phyloP scores from a whole-genome alignment of 2,888 invertebrate species.

The Subacronicta megacephala region DNA sequence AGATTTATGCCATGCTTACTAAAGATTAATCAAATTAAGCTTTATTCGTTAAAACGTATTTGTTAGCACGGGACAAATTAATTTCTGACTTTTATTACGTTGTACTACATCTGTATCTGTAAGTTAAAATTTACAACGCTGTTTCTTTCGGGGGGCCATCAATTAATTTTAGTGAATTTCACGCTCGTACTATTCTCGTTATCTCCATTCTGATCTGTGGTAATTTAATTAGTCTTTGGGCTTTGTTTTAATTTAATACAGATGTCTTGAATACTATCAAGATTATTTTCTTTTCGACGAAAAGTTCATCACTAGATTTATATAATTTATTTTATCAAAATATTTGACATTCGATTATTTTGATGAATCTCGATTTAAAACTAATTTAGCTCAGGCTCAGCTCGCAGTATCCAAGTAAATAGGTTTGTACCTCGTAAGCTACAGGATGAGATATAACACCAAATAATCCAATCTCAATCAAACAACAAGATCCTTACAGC shows the following conservation, averaged over 20 bases:
- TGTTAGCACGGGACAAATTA: conserved; percentile 70
- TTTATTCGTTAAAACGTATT: conserved; percentile 62
- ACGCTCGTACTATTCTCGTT: conserved; percentile 4
- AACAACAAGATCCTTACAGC: too few species aligned
- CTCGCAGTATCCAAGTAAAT: too few species aligned
- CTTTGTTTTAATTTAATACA: not conserved
- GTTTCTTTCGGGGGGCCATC: conserved; percentile 20
- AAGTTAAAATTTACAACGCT: conserved; percentile 32
- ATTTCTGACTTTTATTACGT: conserved; percentile 58
- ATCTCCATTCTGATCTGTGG: conserved; percentile 21
- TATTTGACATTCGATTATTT: too few species aligned
- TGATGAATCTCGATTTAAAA: too few species aligned
- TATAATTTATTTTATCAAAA: too few species aligned
- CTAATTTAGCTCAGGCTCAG: too few species aligned
- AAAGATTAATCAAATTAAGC: conserved; percentile 71
- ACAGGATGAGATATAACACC: too few species aligned
- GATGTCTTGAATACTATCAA: too few species aligned
- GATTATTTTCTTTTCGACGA: too few species aligned
- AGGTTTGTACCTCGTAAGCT: too few species aligned
- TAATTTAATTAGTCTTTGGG: conserved; percentile 2
- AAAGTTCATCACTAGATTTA: too few species aligned
- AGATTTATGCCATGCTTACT: conserved; percentile 62
- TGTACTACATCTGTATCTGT: conserved; percentile 38
- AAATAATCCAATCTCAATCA: too few species aligned
- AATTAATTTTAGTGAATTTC: conserved; percentile 28